Conservation (phyloP, 1,140 invertebrate species). For the Orius laevigatus region DNA sequence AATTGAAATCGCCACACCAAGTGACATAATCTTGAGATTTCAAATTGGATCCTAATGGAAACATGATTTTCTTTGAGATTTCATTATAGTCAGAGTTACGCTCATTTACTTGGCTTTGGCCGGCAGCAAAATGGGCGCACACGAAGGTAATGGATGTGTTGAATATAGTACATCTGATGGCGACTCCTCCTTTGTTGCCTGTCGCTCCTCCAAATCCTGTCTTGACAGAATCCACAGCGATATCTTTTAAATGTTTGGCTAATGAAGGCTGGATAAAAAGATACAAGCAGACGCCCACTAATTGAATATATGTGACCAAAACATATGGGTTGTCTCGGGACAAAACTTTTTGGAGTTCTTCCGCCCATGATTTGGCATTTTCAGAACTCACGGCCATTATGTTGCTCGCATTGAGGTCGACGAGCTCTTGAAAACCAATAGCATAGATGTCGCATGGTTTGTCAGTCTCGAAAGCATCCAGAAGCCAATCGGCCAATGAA, state of each 20-base stretch:
- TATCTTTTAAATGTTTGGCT: slow-evolving; percentile 74
- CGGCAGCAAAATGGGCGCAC: slow-evolving; percentile 19
- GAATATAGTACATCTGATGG: slow-evolving; percentile 78
- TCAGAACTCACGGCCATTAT: slow-evolving; percentile 87
- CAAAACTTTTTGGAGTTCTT: slow-evolving; percentile 83
- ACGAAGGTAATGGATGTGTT: slow-evolving; percentile 77
- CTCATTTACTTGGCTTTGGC: slow-evolving; percentile 38
- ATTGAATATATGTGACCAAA: slow-evolving; percentile 83
- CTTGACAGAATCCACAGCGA: slow-evolving; percentile 89
- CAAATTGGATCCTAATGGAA: slow-evolving; percentile 41
- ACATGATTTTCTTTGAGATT: slow-evolving; percentile 59
- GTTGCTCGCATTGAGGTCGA: slow-evolving; percentile 96
- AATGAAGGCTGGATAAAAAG: slow-evolving; percentile 81
- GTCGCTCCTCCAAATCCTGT: slow-evolving; percentile 92
- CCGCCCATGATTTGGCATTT: slow-evolving; percentile 91
- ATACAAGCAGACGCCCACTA: slow-evolving; percentile 96
- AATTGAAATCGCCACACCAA: slow-evolving; percentile 99
- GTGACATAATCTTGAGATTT: slow-evolving; percentile 96
- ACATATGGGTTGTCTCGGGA: slow-evolving; percentile 80
- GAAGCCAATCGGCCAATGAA: slow-evolving; percentile 83
- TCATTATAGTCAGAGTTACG: slow-evolving; percentile 92
- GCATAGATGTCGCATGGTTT: slow-evolving; percentile 78
- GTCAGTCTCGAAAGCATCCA: slow-evolving; percentile 42
- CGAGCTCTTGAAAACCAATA: slow-evolving; percentile 98
- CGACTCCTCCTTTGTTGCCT: slow-evolving; percentile 58